Percentiles rank a stretch among this genome's conserved stretches.
Conservation (phyloP, 2,888 invertebrate genomes). For the Drosophila algonquin region DNA sequence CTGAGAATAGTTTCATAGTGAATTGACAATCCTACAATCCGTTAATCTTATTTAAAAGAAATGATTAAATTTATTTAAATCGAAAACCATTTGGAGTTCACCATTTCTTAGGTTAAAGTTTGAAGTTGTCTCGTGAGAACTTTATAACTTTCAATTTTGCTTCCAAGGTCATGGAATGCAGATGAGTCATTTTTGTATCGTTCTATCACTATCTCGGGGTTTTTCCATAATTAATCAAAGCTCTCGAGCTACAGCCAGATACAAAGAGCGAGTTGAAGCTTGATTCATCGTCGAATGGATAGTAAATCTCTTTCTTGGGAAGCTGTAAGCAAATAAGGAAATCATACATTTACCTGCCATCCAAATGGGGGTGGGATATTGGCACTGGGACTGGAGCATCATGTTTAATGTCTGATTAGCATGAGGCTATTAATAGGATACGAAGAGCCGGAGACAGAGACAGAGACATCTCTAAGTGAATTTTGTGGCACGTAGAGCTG, state of each 20-base stretch:
- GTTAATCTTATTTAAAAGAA: too few relatives aligned
- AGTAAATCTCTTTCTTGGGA: neutral
- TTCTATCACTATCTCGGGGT: conserved; percentile 18
- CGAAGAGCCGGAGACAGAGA: conserved; percentile 9
- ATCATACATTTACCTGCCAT: neutral
- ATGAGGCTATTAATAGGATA: conserved; percentile 36
- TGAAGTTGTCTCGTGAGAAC: neutral
- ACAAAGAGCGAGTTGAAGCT: too few relatives aligned
- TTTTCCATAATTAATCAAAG: conserved; percentile 29
- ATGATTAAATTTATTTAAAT: too few relatives aligned
- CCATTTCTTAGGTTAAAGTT: neutral
- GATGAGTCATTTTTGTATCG: conserved; percentile 18
- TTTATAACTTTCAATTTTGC: conserved; percentile 4
- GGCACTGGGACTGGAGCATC: neutral
- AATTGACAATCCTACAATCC: too few relatives aligned
- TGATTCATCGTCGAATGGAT: neutral
- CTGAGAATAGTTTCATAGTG: too few relatives aligned
- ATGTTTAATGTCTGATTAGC: conserved; percentile 51
- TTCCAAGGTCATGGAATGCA: conserved; percentile 34
- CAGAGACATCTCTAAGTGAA: conserved; percentile 37
- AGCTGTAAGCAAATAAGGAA: neutral
- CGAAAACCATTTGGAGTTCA: too few relatives aligned
- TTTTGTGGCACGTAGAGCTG: conserved; percentile 37
- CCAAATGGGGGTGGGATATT: neutral
- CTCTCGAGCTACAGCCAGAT: neutral